Evolutionary conservation across 2,797 vertebrate genomes (phyloP), one percentile per base, ranked within the genome.

Genomic region (Cossypha polioptera): DNA sequence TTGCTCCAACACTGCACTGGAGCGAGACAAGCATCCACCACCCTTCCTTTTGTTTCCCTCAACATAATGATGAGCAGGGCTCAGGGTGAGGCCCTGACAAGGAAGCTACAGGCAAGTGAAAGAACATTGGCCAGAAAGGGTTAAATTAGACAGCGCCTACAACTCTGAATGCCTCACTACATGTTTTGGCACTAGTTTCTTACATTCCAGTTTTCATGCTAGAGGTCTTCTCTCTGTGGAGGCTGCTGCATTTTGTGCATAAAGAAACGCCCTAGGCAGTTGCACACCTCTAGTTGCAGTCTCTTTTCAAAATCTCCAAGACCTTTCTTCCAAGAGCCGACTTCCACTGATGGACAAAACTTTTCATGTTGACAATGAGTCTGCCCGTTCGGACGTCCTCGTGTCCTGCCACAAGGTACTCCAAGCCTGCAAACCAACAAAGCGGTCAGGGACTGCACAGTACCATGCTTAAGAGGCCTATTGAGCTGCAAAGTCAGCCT

Each of bases 311-410:
- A 81, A 99, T 98, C 71, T 98, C 98, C 86, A 99, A 97, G 73
- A 99, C 98, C 97, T 98, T 99, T 94, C 98, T 99, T 68, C 99
- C 99, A 5, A 99, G 97, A 90, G 98, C 98, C 4, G 99, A 98
- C 94, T 98, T 99, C 99, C 99, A 99, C 40, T 97, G 98, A 81
- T 99, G 99, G 62, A 99, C 99, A 90, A 99, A 99, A 96, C 99
- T 99, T 98, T 99, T 99, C 99, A 99, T 99, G 97, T 99, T 99
- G 97, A 99, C 99, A 8, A 99, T 87, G 51, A 99, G 98, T 81
- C 98, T 98, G 83, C 98, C 98, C 3, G 98, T 99, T 92, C 98
- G 98, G 31, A 98, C 91, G 65, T 99, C 99, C 91, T 98, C 97
- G 4, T 99, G 99, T 38, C 99, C 99, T 8, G 99, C 98, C 86